Base-by-base conservation (phyloP, 2,113 vertebrate species). In the Tragelaphus buxtoni region DNA sequence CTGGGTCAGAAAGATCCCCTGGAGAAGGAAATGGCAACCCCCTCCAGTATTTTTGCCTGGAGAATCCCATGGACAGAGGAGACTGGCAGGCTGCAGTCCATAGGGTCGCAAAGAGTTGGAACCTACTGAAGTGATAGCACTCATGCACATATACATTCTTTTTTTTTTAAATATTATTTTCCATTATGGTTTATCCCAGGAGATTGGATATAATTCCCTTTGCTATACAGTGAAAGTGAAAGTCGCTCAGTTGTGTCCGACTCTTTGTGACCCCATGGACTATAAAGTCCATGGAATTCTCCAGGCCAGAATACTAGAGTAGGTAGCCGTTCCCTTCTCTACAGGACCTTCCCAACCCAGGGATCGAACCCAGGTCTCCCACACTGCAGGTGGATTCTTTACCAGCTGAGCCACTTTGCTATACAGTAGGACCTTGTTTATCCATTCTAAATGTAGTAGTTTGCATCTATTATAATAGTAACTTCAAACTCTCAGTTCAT, bases 211-310 rank as follows among this genome's bases (percentile, higher is more conserved):
- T 20, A 69, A 69, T 35, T 69, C 65, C 35, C 65, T 69, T 22
- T 11, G n/a, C 65, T 69, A 69, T 69, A 69, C 18, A 69, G 9
- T 69, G 65, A 35, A 69, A 69, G 18, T 69, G n/a, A 69, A 69
- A 69, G 18, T 35, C 17, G 0, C 18, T 69, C 18, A 69, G 10
- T 35, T 2, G 4, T 69, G 65, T 35, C 18, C 0, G 4, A 22
- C n/a, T 69, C 65, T 69, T 69, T 35, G 65, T 69, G 65, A 69
- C n/a, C 18, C 18, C n/a, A 35, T 35, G 65, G 65, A 69, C 18
- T 69, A 69, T 35, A 69, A 20, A 69, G 63, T 69, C n/a, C 32
- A 35, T 69, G n/a, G n/a, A 69, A 69, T 69, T 69, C 18, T 35
- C 63, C 63, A 69, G 65, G n/a, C 65, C n/a, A 69, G n/a, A 69